Conservation (phyloP, 2,113 vertebrate species). For the Equus quagga region DNA sequence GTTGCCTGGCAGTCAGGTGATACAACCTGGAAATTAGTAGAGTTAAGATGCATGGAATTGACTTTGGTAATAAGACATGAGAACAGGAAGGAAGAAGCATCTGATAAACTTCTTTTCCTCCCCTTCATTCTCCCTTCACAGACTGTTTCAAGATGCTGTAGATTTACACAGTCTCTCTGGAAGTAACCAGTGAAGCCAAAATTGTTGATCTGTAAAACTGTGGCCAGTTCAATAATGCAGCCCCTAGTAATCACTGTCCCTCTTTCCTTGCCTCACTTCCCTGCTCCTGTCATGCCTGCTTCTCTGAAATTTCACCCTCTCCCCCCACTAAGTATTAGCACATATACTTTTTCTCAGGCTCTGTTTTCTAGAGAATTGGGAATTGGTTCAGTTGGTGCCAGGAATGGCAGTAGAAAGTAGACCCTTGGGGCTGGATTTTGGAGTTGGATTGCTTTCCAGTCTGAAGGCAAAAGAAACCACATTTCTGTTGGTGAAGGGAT, state of each 20-base stretch:
- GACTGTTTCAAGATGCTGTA: neutral
- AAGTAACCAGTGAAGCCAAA: neutral
- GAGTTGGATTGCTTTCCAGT: neutral
- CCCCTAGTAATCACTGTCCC: neutral
- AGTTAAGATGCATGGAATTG: neutral
- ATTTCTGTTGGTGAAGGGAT: neutral
- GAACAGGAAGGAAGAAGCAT: neutral
- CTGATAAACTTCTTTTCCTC: neutral
- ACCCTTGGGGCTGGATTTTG: neutral
- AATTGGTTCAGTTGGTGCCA: neutral
- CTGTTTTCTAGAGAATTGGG: neutral
- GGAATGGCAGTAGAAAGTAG: neutral
- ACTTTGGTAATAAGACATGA: neutral
- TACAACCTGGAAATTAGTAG: neutral
- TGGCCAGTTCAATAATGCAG: neutral
- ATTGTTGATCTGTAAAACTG: neutral
- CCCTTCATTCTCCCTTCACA: fast-evolving
- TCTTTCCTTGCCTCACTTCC: neutral
- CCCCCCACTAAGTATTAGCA: neutral
- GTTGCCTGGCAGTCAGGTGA: too few species aligned
- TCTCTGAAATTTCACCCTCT: neutral
- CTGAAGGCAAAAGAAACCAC: neutral
- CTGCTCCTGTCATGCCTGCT: neutral
- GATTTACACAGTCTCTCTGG: neutral
- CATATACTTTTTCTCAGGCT: neutral